Conservation (phyloP, 2,113 vertebrate genomes). For the Petaurus breviceps region DNA sequence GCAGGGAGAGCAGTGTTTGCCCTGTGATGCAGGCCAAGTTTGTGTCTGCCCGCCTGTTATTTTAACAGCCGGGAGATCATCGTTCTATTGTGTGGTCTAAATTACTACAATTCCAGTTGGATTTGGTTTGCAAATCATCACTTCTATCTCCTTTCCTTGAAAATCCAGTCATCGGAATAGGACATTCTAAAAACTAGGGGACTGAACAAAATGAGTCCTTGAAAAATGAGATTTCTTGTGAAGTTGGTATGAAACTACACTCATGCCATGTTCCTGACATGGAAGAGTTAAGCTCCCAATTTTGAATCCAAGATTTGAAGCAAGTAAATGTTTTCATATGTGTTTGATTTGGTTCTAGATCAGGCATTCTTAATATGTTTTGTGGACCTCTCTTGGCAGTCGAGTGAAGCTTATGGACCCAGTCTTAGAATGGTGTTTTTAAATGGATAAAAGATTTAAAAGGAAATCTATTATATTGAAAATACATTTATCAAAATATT, state of each 20-base stretch:
- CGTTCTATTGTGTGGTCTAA: background rate
- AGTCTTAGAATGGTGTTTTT: background rate
- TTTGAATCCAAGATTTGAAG: conserved; percentile 31
- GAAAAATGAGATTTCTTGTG: conserved; percentile 35
- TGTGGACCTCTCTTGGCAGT: background rate
- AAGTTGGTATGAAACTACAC: conserved; percentile 15
- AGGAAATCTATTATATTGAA: background rate
- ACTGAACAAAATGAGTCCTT: conserved; percentile 2
- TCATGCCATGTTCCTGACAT: background rate
- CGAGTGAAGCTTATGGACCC: background rate
- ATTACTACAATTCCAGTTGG: background rate
- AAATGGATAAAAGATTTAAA: background rate
- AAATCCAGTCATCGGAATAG: conserved; percentile 43
- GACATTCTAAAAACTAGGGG: conserved; percentile 49
- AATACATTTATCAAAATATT: background rate
- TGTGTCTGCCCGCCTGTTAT: conserved; percentile 8
- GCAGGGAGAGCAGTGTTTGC: background rate
- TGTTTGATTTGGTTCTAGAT: background rate
- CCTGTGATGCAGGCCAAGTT: background rate
- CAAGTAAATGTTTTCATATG: conserved; percentile 7
- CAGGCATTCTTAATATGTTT: conserved; percentile 3
- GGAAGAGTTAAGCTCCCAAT: conserved; percentile 39
- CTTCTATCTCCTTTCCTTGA: background rate
- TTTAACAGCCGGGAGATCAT: conserved; percentile 16
- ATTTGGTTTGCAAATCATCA: background rate